Conservation (phyloP, 2,888 invertebrate genomes). For the Electrophaes corylata region DNA sequence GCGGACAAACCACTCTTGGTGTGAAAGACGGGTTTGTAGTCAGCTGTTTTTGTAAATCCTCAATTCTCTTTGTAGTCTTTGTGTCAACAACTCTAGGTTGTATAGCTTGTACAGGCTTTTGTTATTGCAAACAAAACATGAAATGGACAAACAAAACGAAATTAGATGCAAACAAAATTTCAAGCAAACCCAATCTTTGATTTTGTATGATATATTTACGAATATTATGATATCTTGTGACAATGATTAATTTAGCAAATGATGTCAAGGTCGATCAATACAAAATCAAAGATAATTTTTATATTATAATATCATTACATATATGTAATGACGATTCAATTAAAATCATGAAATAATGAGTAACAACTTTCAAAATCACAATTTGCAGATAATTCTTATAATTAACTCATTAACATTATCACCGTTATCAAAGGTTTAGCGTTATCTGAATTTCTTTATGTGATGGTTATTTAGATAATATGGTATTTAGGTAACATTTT, state of each 20-base stretch:
- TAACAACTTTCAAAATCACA: conserved; percentile 4
- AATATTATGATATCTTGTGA: neutral
- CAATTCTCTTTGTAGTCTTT: conserved; percentile 68
- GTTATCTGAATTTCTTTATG: no score
- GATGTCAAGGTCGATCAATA: neutral
- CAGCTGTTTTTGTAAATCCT: conserved; percentile 74
- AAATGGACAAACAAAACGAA: conserved; percentile 61
- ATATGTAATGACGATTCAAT: neutral
- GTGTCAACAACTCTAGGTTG: conserved; percentile 81
- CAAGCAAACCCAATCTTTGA: conserved; percentile 41
- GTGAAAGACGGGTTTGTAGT: conserved; percentile 79
- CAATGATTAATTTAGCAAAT: neutral
- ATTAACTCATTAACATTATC: neutral
- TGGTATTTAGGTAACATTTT: no score
- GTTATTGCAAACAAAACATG: conserved; percentile 65
- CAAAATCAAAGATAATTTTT: conserved; percentile 8
- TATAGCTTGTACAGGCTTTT: conserved; percentile 84
- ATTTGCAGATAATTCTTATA: neutral
- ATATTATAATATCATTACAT: neutral
- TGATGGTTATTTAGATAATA: no score
- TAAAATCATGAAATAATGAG: neutral
- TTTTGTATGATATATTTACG: neutral
- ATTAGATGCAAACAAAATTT: conserved; percentile 66
- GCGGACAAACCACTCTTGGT: conserved; percentile 76
- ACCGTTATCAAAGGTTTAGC: no score